These are phyloP conservation scores for Sinonovacula constricta DNA, from an alignment of 1,140 invertebrate species.

Conservation along the genomic window DNA sequence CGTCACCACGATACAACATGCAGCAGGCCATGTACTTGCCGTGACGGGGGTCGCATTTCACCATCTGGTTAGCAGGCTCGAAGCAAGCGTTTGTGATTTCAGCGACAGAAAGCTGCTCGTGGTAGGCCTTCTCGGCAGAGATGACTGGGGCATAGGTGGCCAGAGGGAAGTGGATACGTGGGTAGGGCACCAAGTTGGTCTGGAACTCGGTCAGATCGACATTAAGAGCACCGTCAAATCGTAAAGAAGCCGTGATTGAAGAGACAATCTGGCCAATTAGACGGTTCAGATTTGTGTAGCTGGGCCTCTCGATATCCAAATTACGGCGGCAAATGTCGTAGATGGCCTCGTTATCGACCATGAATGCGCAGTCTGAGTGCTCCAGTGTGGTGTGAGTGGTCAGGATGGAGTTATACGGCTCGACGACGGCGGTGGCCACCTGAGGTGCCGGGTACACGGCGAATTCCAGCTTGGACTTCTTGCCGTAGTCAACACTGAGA, in stretches of 20 bases:
- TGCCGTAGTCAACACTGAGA: too few relatives aligned
- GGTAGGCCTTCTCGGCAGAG: slow-evolving; percentile 76
- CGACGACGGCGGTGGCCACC: too few relatives aligned
- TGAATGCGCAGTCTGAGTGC: slow-evolving; percentile 85
- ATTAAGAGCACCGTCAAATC: slow-evolving; percentile 82
- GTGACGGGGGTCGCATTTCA: slow-evolving; percentile 92
- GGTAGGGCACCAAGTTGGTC: slow-evolving; percentile 64
- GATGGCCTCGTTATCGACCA: too few relatives aligned
- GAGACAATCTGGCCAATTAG: slow-evolving; percentile 81
- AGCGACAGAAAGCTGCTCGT: slow-evolving; percentile 78
- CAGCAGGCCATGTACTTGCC: slow-evolving; percentile 87
- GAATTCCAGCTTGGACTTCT: slow-evolving; percentile 81
- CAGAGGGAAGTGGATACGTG: slow-evolving; percentile 65
- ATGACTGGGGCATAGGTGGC: slow-evolving; percentile 75
- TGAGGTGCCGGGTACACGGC: slow-evolving; percentile 77
- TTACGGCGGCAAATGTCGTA: too few relatives aligned
- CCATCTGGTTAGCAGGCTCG: slow-evolving; percentile 94
- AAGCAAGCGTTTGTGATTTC: slow-evolving; percentile 89
- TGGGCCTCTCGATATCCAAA: slow-evolving; percentile 86
- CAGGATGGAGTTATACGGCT: slow-evolving; percentile 89
- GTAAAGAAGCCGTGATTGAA: too few relatives aligned
- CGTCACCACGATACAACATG: slow-evolving; percentile 73
- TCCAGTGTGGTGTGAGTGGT: slow-evolving; percentile 90
- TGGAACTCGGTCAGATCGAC: slow-evolving; percentile 59
- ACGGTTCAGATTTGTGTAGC: slow-evolving; percentile 71